phyloP scores from a whole-genome alignment of 2,797 vertebrate genomes.

The Chloroceryle amazona region DNA sequence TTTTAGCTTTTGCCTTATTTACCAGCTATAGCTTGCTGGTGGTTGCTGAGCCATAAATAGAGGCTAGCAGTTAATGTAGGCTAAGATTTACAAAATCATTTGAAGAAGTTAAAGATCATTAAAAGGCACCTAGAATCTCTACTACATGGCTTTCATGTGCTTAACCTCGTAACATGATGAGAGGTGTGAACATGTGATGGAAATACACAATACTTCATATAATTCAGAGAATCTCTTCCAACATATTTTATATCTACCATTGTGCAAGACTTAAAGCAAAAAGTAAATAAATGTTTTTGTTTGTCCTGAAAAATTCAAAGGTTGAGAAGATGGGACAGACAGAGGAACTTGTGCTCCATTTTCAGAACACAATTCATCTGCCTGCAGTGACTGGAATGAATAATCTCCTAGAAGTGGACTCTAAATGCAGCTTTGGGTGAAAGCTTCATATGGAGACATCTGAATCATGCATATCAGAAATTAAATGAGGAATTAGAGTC shows the following conservation, averaged over 20 bases:
- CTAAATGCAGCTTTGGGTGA: not conserved
- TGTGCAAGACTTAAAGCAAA: not conserved
- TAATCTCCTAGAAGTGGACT: not conserved
- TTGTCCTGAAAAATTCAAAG: slow-evolving; percentile 9
- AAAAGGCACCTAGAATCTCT: not conserved
- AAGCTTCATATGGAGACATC: not conserved
- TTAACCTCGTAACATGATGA: not conserved
- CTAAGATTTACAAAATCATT: slow-evolving; percentile 3
- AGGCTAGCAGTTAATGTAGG: not conserved
- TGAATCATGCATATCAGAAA: not conserved
- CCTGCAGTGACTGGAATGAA: not conserved
- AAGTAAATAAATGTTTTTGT: not conserved
- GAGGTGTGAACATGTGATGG: not conserved
- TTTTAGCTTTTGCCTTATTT: slow-evolving; percentile 72
- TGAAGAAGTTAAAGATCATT: slow-evolving; percentile 13
- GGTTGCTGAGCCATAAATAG: slow-evolving; percentile 51
- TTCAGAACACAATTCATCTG: not conserved
- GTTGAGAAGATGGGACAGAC: not conserved
- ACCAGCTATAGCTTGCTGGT: not conserved
- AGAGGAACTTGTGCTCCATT: not conserved
- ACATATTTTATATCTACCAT: not conserved
- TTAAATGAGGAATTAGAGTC: not conserved
- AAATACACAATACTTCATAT: not conserved
- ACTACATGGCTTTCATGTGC: not conserved
- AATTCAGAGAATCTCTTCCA: not conserved